These are phyloP conservation scores for Hypomecis punctinalis DNA, from an alignment of 2,888 invertebrate species.

Conservation along the genomic window DNA sequence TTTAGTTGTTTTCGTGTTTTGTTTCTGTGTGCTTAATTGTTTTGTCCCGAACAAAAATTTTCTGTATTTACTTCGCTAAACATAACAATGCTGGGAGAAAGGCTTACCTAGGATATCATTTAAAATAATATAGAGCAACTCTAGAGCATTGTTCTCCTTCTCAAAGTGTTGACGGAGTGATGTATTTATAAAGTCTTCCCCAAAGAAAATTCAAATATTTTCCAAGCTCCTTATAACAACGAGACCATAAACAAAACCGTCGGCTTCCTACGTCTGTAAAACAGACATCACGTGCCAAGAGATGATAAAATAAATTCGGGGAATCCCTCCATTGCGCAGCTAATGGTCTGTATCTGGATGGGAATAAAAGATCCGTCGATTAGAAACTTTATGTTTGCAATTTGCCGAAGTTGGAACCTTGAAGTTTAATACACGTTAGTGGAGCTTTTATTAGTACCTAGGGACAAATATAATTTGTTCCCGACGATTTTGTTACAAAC, in stretches of 20 bases:
- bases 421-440: conserved; percentile 47
- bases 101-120: too few species aligned
- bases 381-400: conserved; percentile 85
- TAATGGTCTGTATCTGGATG: conserved; percentile 84
- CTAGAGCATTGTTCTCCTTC: too few species aligned
- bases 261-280: conserved; percentile 54
- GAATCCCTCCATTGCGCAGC: conserved; percentile 80
- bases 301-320: conserved; percentile 84
- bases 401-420: conserved; percentile 69
- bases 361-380: conserved; percentile 85
- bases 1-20: too few species aligned
- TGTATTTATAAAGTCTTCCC: neutral
- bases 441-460: too few species aligned
- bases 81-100: too few species aligned
- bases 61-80: too few species aligned
- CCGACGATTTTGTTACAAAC: too few species aligned
- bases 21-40: too few species aligned
- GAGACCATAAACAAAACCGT: conserved; percentile 53
- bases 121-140: too few species aligned
- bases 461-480: too few species aligned
- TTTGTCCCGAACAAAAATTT: too few species aligned
- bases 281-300: conserved; percentile 82
- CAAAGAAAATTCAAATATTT: conserved; percentile 1
- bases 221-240: conserved; percentile 32
- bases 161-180: too few species aligned